Base-by-base conservation (phyloP, 23 tunicate genomes). In the Clavelina lepadiformis region DNA sequence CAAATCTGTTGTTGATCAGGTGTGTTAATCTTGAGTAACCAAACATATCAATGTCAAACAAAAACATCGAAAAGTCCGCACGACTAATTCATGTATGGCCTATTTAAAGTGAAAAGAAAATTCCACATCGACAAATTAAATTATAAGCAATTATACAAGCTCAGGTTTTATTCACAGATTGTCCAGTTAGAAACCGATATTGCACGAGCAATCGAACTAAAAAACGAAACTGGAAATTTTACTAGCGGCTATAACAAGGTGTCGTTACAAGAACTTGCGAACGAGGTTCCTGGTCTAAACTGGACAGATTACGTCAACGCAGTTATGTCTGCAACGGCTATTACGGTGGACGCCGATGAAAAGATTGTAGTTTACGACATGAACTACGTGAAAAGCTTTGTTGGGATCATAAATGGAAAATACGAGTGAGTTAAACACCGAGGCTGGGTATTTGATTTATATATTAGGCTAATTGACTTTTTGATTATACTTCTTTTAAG, bases 361-460 rank as follows among this genome's bases (percentile, higher is more conserved):
- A 35, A 78, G 5, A 75, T 86, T 44, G 95, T 86, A 28, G 35
- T 74, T 25, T 86, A 76, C 65, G 95, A 68, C 5, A 61, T 65
- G 32, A 68, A 71, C 21, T 86, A 71, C 35, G 58, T 86, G 33
- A 66, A 69, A 58, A 78, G 78, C 35, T 51, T 86, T 15, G 51
- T 80, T 2, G 46, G 35, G 28, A 71, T 86, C 3, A 58, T 78
- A 35, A 46, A 59, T 28, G 69, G 47, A 31, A n/a, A 51, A 20
- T 25, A 34, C 28, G 84, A 78, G 84, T 78, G 68, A 67, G 84
- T 67, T 19, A n/a, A n/a, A n/a, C n/a, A n/a, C n/a, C n/a, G n/a
- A n/a, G n/a, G n/a, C n/a, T n/a, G n/a, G n/a, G n/a, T n/a, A 18
- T 13, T 13, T 18, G 59, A 13, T n/a, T 15, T 53, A 18, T 11